A percentile compares a stretch with the other conserved stretches of the same genome.
phyloP scores from a whole-genome alignment of 1,140 invertebrate genomes.

The Neodiprion lecontei region DNA sequence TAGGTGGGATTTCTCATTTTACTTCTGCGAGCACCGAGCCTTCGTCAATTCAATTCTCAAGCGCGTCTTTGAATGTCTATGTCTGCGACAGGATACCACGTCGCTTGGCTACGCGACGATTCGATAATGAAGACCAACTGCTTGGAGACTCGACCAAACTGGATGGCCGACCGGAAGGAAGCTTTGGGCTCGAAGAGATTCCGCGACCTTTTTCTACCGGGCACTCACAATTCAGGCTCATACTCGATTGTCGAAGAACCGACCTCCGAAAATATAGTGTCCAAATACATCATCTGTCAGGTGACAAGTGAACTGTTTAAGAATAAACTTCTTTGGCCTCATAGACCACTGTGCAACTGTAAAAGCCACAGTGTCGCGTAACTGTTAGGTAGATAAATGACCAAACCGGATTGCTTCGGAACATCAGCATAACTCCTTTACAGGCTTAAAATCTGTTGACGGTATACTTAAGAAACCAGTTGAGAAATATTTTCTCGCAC shows the following conservation, averaged over 20 bases:
- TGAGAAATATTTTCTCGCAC: no score
- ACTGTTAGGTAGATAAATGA: no score
- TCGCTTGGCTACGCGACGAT: conserved; percentile 36
- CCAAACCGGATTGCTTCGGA: no score
- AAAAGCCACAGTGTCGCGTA: no score
- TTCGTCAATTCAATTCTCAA: neutral
- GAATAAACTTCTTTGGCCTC: neutral
- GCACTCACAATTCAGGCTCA: conserved; percentile 70
- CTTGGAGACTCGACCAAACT: conserved; percentile 63
- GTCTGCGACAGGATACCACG: conserved; percentile 36
- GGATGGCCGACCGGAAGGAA: conserved; percentile 65
- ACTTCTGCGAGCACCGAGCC: neutral
- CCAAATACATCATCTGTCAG: conserved; percentile 57
- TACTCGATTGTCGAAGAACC: conserved; percentile 58
- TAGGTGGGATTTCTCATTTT: conserved; percentile 32
- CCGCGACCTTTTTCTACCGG: conserved; percentile 67
- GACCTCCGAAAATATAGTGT: conserved; percentile 50
- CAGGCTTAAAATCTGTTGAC: no score
- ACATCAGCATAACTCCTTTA: no score
- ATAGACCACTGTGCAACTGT: no score
- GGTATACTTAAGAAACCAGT: no score
- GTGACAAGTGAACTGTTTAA: neutral
- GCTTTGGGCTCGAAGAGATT: conserved; percentile 55
- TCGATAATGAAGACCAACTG: conserved; percentile 52
- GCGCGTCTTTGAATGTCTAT: neutral